Percentiles rank a stretch among this genome's conserved stretches.
phyloP scores from a whole-genome alignment of 2,888 invertebrate genomes.

The Thereva nobilitata region DNA sequence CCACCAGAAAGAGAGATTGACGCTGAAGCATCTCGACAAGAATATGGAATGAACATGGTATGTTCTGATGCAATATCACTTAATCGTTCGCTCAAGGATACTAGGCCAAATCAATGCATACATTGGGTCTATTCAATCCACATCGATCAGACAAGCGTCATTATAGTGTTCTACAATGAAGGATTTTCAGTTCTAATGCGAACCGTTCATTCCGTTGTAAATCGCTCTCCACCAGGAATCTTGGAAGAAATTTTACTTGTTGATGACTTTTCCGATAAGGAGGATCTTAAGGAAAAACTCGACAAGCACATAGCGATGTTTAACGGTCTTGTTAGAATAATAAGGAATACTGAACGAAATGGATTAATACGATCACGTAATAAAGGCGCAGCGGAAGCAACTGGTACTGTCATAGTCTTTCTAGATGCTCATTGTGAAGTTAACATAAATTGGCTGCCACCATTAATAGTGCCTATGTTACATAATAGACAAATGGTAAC shows the following conservation, averaged over 20 bases:
- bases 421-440: constrained; percentile 98
- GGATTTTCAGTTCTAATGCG: constrained; percentile 90
- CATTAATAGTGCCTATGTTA: constrained; percentile 91
- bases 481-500: constrained; percentile 90
- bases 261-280: constrained; percentile 89
- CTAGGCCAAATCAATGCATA: constrained; percentile 87
- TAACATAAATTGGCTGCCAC: constrained; percentile 95
- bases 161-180: constrained; percentile 95
- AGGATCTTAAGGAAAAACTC: constrained; percentile 79
- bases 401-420: constrained; percentile 94
- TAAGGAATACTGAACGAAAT: constrained; percentile 86
- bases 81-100: constrained; percentile 88
- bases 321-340: constrained; percentile 85
- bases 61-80: constrained; percentile 95
- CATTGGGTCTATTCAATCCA: constrained; percentile 93
- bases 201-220: constrained; percentile 88
- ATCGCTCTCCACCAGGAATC: constrained; percentile 78
- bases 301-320: constrained; percentile 85
- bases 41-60: constrained; percentile 98
- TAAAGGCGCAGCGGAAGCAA: constrained; percentile 86
- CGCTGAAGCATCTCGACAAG: constrained; percentile 84
- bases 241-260: constrained; percentile 85
- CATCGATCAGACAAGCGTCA: constrained; percentile 88
- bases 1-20: constrained; percentile 79
- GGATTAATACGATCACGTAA: constrained; percentile 94